Percentiles rank a stretch among this genome's conserved stretches.
These are phyloP conservation scores for Leuctra nigra DNA, from an alignment of 2,888 invertebrate species.

Conservation along the genomic window DNA sequence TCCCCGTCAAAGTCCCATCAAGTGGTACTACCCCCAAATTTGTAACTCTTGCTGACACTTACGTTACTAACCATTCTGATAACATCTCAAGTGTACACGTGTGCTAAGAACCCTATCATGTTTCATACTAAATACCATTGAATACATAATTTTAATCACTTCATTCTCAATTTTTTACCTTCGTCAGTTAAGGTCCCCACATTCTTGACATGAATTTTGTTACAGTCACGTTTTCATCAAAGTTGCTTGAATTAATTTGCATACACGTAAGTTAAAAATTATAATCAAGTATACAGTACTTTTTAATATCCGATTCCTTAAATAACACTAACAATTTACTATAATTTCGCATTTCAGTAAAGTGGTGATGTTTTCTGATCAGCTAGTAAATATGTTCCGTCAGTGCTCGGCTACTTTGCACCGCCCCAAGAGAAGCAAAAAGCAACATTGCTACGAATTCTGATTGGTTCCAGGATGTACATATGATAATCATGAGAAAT, in stretches of 20 bases:
- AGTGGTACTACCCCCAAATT: slow-evolving; percentile 18
- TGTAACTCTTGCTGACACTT: slow-evolving; percentile 9
- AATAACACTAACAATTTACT: too few species aligned
- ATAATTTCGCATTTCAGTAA: too few species aligned
- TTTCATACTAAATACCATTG: too few species aligned
- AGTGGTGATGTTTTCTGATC: slow-evolving; percentile 7
- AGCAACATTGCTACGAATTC: neutral
- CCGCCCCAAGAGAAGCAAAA: slow-evolving; percentile 14
- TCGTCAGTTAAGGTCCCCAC: neutral
- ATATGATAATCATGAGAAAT: slow-evolving; percentile 13
- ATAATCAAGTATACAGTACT: too few species aligned
- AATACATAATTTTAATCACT: too few species aligned
- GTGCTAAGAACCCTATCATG: too few species aligned
- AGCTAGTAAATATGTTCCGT: slow-evolving; percentile 1
- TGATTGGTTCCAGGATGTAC: neutral
- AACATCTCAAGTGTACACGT: too few species aligned
- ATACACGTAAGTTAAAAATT: neutral
- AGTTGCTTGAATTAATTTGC: neutral
- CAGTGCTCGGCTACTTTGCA: neutral
- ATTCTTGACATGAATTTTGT: neutral
- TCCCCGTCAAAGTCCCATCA: slow-evolving; percentile 8
- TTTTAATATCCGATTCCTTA: too few species aligned
- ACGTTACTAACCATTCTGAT: neutral
- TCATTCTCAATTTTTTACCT: too few species aligned
- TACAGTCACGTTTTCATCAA: neutral